Evolutionary conservation across 1,140 invertebrate species (phyloP).

Genomic region (Cydia amplana): DNA sequence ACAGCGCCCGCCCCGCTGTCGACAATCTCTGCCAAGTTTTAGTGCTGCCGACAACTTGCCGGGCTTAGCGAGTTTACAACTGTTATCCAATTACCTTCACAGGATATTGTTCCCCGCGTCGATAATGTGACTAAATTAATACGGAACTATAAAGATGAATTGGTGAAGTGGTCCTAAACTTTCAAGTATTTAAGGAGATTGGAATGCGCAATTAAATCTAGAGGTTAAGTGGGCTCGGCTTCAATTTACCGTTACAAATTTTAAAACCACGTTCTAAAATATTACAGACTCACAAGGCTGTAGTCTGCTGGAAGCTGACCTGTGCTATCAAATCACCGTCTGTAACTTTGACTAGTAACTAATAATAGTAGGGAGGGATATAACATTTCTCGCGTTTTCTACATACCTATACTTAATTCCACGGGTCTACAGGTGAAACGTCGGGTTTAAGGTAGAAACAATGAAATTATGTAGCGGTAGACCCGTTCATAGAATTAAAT

Average conservation of each 20-base stretch:
- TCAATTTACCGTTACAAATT: background rate
- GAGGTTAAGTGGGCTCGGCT: background rate
- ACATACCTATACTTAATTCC: too few relatives aligned
- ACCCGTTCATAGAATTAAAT: too few relatives aligned
- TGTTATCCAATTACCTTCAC: slow-evolving; percentile 28
- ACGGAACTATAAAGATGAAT: background rate
- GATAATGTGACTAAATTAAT: slow-evolving; percentile 21
- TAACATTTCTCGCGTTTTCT: too few relatives aligned
- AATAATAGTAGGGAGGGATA: too few relatives aligned
- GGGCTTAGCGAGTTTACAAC: slow-evolving; percentile 27
- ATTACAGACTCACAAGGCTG: too few relatives aligned
- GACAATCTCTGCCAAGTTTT: slow-evolving; percentile 17
- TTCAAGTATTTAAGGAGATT: slow-evolving; percentile 6
- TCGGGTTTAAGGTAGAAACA: too few relatives aligned
- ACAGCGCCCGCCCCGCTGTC: background rate
- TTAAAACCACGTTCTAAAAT: background rate
- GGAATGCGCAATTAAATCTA: slow-evolving; percentile 14
- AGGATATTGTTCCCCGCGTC: slow-evolving; percentile 18
- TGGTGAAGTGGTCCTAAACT: background rate
- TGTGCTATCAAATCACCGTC: background rate
- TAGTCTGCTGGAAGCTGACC: background rate
- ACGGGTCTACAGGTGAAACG: too few relatives aligned
- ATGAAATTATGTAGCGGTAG: too few relatives aligned
- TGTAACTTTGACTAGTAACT: background rate
- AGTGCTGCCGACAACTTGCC: slow-evolving; percentile 16